Evolutionary conservation across 2,888 invertebrate genomes (phyloP), one percentile per base, ranked within the genome.

Genomic region (Athalia rosae): DNA sequence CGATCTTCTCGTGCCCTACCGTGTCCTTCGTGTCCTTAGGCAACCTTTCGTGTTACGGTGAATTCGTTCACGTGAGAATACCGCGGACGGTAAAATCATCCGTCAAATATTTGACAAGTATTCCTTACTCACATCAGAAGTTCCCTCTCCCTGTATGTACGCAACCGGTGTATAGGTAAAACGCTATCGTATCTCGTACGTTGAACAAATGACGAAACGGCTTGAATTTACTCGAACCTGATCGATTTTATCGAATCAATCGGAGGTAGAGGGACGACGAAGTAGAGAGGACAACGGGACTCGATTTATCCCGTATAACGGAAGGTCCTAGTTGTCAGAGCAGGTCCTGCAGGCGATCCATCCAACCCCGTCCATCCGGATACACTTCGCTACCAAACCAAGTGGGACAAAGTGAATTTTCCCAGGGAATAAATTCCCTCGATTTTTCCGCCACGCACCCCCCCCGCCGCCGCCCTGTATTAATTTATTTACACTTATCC

Each of bases 161-260:
- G 13, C 28, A 15, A 4, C 59, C 5, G 4, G 7, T 13, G 1
- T 45, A 47, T 13, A 0, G 13, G n/a, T 13, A 13, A 4, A 11
- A 64, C 15, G 8, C 62, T 62, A 41, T 28, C 4, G 7, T 4
- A 47, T 5, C 11, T 5, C 4, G 45, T 4, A 66, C 15, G 13
- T 48, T 4, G 48, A 15, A 15, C 28, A 41, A 28, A 28, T 28
- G 28, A 28, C 28, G 28, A 28, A 28, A 48, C 66, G 13, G 15
- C 41, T 48, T 9, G 7, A 66, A 48, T 66, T 66, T 11, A 15
- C 45, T 67, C 11, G 15, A 9, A 15, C 6, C 50, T 43, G n/a
- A 50, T 15, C 43, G 15, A 67, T 53, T 41, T 53, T 67, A 67
- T 67, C 67, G 67, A 67, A 67, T 67, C 67, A 67, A 67, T 67